Percentiles rank a stretch among this genome's conserved stretches.
Conservation (phyloP, 2,113 vertebrate species). For the Equus przewalskii region DNA sequence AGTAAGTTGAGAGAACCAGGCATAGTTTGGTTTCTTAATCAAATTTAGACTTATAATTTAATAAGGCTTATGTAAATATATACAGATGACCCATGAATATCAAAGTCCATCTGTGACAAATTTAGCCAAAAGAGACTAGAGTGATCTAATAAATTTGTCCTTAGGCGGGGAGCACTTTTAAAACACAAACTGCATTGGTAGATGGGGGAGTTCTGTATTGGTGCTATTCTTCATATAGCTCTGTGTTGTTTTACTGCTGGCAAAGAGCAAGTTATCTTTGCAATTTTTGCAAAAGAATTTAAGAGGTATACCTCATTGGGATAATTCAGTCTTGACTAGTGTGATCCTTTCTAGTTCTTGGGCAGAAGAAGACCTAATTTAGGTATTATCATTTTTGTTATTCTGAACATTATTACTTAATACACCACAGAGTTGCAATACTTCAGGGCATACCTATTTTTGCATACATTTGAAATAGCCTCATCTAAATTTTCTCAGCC, state of each 20-base stretch:
- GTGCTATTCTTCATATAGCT: not conserved
- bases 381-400: not conserved
- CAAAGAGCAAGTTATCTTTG: not conserved
- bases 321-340: not conserved
- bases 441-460: rapidly evolving
- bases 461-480: not conserved
- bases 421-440: no score
- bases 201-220: rapidly evolving
- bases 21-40: not conserved
- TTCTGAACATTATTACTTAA: not conserved
- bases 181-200: not conserved
- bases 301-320: not conserved
- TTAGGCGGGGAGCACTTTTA: not conserved
- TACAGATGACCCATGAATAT: not conserved
- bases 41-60: not conserved
- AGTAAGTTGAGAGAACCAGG: not conserved
- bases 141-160: no score
- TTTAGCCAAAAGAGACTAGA: not conserved
- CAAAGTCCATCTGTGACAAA: not conserved
- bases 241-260: not conserved
- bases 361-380: not conserved
- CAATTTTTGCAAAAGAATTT: not conserved
- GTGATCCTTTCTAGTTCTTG: not conserved
- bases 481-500: not conserved
- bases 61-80: not conserved